Conservation (phyloP, 2,888 invertebrate species). For the Temnothorax unifasciatus region DNA sequence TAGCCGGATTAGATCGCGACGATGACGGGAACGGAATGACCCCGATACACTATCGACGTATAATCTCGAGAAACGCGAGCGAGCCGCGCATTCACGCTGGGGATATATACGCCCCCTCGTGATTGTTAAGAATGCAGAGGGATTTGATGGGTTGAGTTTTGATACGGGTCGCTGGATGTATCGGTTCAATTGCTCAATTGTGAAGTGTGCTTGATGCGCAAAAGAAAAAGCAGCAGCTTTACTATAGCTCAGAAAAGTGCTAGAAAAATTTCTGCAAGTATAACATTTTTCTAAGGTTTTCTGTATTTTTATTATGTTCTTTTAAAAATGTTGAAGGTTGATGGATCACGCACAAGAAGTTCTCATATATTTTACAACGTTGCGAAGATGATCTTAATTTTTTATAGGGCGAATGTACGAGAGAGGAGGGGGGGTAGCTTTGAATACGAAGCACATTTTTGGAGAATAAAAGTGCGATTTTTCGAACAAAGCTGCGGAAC, state of each 20-base stretch:
- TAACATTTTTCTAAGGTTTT: background rate
- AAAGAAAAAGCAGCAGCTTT: background rate
- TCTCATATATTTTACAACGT: background rate
- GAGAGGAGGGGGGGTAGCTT: background rate
- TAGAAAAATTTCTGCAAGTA: background rate
- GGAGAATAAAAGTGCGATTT: background rate
- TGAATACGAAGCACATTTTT: background rate
- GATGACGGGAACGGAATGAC: conserved; percentile 62
- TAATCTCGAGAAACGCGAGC: conserved; percentile 37
- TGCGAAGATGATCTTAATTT: conserved; percentile 5
- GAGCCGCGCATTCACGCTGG: background rate
- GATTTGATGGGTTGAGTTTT: background rate
- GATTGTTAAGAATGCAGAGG: conserved; percentile 30
- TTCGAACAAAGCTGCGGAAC: background rate
- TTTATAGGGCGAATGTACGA: background rate
- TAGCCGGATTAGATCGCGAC: conserved; percentile 44
- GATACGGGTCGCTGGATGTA: background rate
- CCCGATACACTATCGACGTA: conserved; percentile 48
- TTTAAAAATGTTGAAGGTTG: background rate
- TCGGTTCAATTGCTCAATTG: background rate
- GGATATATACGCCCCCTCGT: background rate
- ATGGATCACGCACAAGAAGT: background rate
- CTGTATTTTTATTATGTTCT: background rate
- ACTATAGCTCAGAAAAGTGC: background rate
- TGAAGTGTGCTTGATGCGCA: background rate